phyloP scores from a whole-genome alignment of 2,797 vertebrate species.

The Ispidina lecontei region DNA sequence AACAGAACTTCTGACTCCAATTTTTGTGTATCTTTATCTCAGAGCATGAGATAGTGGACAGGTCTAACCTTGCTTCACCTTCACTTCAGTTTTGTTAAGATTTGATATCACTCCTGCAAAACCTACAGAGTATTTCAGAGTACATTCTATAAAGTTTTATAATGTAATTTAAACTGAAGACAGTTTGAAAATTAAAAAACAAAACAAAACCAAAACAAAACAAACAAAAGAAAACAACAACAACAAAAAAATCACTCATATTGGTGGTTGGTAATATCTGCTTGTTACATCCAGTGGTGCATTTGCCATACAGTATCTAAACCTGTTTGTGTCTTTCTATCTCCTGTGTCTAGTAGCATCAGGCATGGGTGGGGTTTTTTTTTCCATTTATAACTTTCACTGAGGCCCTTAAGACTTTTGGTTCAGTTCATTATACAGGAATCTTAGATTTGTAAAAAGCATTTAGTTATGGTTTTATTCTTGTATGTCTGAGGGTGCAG shows the following conservation, averaged over 20 bases:
- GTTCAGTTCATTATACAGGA: background rate
- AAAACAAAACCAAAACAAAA: background rate
- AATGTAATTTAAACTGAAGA: background rate
- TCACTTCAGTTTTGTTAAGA: background rate
- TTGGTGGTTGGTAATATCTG: background rate
- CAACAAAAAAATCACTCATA: too few species aligned
- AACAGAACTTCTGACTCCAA: background rate
- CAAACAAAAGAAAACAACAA: too few species aligned
- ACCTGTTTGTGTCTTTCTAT: background rate
- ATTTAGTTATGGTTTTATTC: background rate
- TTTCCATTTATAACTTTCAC: background rate
- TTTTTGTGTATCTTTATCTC: background rate
- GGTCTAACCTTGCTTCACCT: background rate
- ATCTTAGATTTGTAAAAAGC: background rate
- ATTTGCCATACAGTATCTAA: background rate
- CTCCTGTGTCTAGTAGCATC: background rate
- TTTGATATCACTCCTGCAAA: background rate
- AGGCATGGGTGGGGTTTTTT: background rate
- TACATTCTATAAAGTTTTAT: background rate
- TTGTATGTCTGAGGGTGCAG: background rate
- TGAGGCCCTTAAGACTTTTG: background rate
- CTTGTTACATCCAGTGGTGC: background rate
- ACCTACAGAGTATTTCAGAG: background rate
- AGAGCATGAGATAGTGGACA: background rate
- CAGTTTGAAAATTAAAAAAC: background rate